A percentile compares a stretch with the other conserved stretches of the same genome.
Conservation (phyloP, 92 coral and sea anemone genomes). For the Pocillopora grandis region DNA sequence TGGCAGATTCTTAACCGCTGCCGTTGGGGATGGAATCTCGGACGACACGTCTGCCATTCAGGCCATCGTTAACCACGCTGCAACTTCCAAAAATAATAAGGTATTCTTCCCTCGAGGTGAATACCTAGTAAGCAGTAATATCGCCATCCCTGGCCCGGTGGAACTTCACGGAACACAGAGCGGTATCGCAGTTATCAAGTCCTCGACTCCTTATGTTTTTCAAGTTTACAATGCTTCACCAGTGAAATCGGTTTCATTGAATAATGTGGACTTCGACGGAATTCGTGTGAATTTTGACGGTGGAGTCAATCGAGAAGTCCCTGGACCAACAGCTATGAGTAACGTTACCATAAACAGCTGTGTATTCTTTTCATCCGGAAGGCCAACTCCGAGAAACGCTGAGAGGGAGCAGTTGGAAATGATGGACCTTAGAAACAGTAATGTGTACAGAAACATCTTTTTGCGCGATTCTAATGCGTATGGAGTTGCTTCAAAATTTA, state of each 20-base stretch:
- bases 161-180: slow-evolving; percentile 39
- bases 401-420: too few relatives aligned
- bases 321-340: too few relatives aligned
- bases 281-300: too few relatives aligned
- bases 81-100: slow-evolving; percentile 18
- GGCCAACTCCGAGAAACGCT: too few relatives aligned
- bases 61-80: slow-evolving; percentile 24
- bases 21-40: slow-evolving; percentile 48
- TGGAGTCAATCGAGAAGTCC: too few relatives aligned
- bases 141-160: slow-evolving; percentile 30
- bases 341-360: too few relatives aligned
- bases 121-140: neutral
- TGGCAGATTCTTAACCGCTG: slow-evolving; percentile 11
- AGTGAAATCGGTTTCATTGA: too few relatives aligned
- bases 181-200: slow-evolving; percentile 13
- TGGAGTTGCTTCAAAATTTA: slow-evolving; percentile 1
- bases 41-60: slow-evolving; percentile 38
- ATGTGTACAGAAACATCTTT: slow-evolving; percentile 21
- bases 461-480: slow-evolving; percentile 30
- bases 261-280: too few relatives aligned
- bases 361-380: too few relatives aligned
- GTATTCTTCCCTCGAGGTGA: slow-evolving; percentile 48
- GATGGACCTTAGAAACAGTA: too few relatives aligned
- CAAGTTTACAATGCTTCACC: slow-evolving; percentile 5
- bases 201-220: slow-evolving; percentile 15